These are phyloP conservation scores for Aphelinus atriplicis DNA, from an alignment of 1,140 invertebrate genomes.

Conservation along the genomic window DNA sequence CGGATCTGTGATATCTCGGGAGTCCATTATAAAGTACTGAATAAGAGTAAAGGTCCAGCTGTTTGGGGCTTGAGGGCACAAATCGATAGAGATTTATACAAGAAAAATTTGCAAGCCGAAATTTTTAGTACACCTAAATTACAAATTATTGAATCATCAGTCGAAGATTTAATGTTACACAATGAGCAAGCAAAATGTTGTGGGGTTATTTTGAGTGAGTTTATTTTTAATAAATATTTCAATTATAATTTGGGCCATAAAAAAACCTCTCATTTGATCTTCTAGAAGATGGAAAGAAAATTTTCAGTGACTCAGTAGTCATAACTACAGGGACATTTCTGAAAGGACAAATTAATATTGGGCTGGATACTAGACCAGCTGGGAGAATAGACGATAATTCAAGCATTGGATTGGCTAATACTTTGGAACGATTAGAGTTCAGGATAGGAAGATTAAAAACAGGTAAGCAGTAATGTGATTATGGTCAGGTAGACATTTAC, in stretches of 20 bases:
- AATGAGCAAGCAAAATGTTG: constrained; percentile 63
- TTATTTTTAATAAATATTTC: background rate
- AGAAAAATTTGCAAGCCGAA: constrained; percentile 82
- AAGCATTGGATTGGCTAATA: constrained; percentile 83
- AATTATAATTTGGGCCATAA: too few relatives aligned
- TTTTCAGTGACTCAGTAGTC: constrained; percentile 78
- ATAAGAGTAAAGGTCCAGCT: constrained; percentile 82
- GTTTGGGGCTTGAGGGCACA: constrained; percentile 93
- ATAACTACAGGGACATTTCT: constrained; percentile 96
- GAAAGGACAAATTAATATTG: constrained; percentile 88
- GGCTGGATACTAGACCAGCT: constrained; percentile 80
- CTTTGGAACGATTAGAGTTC: constrained; percentile 78
- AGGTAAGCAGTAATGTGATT: constrained; percentile 62
- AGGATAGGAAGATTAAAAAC: constrained; percentile 90
- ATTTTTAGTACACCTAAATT: constrained; percentile 77
- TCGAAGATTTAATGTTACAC: constrained; percentile 84
- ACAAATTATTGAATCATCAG: constrained; percentile 76
- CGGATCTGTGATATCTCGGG: constrained; percentile 87
- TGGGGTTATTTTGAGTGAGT: constrained; percentile 74
- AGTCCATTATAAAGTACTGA: constrained; percentile 81
- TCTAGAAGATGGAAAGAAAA: constrained; percentile 70
- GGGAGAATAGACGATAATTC: constrained; percentile 87
- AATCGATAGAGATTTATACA: constrained; percentile 89
- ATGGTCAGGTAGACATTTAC: constrained; percentile 28
- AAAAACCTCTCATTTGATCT: constrained; percentile 33